Conservation (phyloP, 2,888 invertebrate species). For the Pyrrhia umbra region DNA sequence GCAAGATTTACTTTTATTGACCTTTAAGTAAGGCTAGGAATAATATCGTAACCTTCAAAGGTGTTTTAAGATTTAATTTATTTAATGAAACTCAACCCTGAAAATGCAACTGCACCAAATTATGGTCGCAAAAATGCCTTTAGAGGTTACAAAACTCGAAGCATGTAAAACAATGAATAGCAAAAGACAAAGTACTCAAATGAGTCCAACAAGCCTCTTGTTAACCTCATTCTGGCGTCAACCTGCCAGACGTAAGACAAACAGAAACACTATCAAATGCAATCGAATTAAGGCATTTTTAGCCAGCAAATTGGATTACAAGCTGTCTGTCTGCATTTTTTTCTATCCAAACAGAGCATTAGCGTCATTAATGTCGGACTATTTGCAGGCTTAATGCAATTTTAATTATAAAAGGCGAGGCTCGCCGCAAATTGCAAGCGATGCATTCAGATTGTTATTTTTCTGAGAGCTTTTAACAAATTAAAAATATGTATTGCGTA, state of each 20-base stretch:
- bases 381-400: constrained; percentile 87
- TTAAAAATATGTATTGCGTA: constrained; percentile 77
- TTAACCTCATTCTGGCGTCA: constrained; percentile 40
- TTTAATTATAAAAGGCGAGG: constrained; percentile 89
- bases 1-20: not conserved
- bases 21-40: not conserved
- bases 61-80: not conserved
- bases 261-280: constrained; percentile 53
- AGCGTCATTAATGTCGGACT: constrained; percentile 80
- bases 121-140: not conserved
- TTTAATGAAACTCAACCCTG: constrained; percentile 1
- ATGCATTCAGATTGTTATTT: constrained; percentile 88
- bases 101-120: not conserved
- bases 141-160: constrained; percentile 1
- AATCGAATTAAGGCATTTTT: constrained; percentile 74
- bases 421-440: constrained; percentile 78
- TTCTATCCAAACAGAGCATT: constrained; percentile 83
- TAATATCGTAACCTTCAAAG: not conserved
- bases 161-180: not conserved
- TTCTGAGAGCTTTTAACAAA: constrained; percentile 87
- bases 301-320: constrained; percentile 74
- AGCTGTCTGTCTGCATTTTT: constrained; percentile 77
- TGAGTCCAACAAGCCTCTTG: constrained; percentile 10
- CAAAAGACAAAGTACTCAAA: not conserved
- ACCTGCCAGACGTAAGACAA: constrained; percentile 58